A percentile compares a stretch with the other conserved stretches of the same genome.
Conservation (phyloP, 2,113 vertebrate species). For the Perca flavescens region DNA sequence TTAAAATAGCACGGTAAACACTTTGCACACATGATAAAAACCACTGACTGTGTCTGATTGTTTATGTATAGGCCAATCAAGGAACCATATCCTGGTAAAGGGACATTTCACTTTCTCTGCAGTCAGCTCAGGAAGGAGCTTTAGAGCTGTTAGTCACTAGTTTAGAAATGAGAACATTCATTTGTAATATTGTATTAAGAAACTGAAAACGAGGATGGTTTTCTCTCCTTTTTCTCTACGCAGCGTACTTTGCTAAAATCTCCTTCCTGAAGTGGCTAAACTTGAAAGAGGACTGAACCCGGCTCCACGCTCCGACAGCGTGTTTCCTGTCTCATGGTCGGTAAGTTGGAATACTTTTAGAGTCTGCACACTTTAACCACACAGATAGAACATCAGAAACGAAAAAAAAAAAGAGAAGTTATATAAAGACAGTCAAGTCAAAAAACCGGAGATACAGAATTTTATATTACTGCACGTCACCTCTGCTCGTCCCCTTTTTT, state of each 20-base stretch:
- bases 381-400: slow-evolving; percentile 84
- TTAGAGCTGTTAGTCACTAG: slow-evolving; percentile 34
- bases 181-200: slow-evolving; percentile 53
- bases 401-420: slow-evolving; percentile 83
- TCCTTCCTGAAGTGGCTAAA: slow-evolving; percentile 74
- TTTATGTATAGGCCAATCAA: slow-evolving; percentile 90
- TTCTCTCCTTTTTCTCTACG: slow-evolving; percentile 18
- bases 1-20: slow-evolving; percentile 99
- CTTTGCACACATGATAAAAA: slow-evolving; percentile 99
- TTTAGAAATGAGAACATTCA: slow-evolving; percentile 69
- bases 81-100: slow-evolving; percentile 57
- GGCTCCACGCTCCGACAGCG: slow-evolving; percentile 65
- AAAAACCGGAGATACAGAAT: slow-evolving; percentile 97
- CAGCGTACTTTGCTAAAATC: slow-evolving; percentile 18
- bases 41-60: slow-evolving; percentile 98
- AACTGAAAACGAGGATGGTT: slow-evolving; percentile 39
- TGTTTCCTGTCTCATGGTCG: slow-evolving; percentile 85
- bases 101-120: slow-evolving; percentile 67
- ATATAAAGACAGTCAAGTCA: slow-evolving; percentile 99
- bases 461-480: slow-evolving; percentile 90
- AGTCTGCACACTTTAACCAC: slow-evolving; percentile 95
- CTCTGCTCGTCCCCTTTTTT: slow-evolving; percentile 51
- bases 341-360: slow-evolving; percentile 87
- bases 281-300: slow-evolving; percentile 61
- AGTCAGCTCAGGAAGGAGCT: slow-evolving; percentile 75